Evolutionary conservation across 1,140 invertebrate species (phyloP).

Genomic region (Cotesia chilonis): DNA sequence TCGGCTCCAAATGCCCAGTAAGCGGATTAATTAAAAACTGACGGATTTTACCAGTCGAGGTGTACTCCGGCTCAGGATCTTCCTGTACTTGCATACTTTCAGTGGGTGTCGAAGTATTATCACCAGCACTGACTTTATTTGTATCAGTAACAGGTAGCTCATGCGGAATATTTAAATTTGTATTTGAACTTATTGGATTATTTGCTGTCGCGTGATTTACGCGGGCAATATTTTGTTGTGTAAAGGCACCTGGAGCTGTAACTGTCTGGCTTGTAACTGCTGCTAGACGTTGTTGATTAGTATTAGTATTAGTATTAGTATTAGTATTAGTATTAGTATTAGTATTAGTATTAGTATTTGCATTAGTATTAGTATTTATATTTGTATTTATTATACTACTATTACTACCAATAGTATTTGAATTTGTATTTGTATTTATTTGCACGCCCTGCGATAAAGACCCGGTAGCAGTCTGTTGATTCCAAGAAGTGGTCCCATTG

Average conservation of each 20-base stretch:
- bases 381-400: slow-evolving; percentile 33
- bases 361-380: slow-evolving; percentile 17
- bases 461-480: slow-evolving; percentile 25
- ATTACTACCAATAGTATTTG: background rate
- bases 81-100: slow-evolving; percentile 40
- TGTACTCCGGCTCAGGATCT: slow-evolving; percentile 58
- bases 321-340: slow-evolving; percentile 39
- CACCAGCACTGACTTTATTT: too few species aligned
- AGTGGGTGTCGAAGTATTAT: background rate
- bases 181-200: slow-evolving; percentile 16
- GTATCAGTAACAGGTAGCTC: too few species aligned
- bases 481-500: slow-evolving; percentile 27
- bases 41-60: slow-evolving; percentile 69
- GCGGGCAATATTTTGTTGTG: slow-evolving; percentile 38
- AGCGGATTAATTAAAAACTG: slow-evolving; percentile 88
- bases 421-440: slow-evolving; percentile 36
- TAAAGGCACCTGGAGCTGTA: slow-evolving; percentile 50
- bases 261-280: slow-evolving; percentile 44
- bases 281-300: slow-evolving; percentile 37
- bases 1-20: slow-evolving; percentile 85
- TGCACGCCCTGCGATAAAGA: slow-evolving; percentile 52
- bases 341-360: slow-evolving; percentile 20
- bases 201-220: slow-evolving; percentile 3
- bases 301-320: slow-evolving; percentile 32
- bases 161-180: slow-evolving; percentile 24